phyloP scores from a whole-genome alignment of 1,140 invertebrate genomes.

The Drosophila sechellia region DNA sequence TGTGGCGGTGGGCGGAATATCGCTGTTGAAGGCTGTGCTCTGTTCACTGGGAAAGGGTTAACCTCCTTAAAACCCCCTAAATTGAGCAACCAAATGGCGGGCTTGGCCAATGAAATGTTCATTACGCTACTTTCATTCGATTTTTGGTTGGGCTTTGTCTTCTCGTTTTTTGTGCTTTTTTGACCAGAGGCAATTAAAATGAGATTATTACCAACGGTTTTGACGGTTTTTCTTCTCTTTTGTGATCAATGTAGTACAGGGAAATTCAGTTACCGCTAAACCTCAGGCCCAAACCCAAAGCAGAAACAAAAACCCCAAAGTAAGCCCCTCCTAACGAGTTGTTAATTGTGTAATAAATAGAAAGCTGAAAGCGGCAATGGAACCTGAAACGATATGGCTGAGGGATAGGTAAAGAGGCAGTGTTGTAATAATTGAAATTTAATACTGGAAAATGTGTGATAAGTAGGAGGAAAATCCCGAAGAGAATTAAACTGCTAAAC shows the following conservation, averaged over 20 bases:
- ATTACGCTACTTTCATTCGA: conserved; percentile 48
- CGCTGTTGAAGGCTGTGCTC: conserved; percentile 16
- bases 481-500: no score
- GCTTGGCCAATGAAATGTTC: conserved; percentile 44
- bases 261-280: conserved; percentile 54
- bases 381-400: conserved; percentile 23
- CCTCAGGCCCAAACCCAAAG: conserved; percentile 16
- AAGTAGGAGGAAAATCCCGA: neutral
- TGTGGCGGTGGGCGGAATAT: conserved; percentile 14
- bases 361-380: conserved; percentile 64
- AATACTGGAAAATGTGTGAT: conserved; percentile 33
- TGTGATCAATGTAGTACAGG: conserved; percentile 27
- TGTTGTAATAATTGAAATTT: conserved; percentile 79
- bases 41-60: conserved; percentile 7
- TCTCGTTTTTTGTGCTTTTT: conserved; percentile 22
- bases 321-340: conserved; percentile 65
- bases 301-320: conserved; percentile 25
- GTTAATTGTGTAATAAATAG: conserved; percentile 82
- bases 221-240: conserved; percentile 22
- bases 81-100: conserved; percentile 20
- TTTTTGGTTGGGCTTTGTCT: conserved; percentile 29
- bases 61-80: conserved; percentile 2
- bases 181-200: conserved; percentile 69
- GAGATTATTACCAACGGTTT: conserved; percentile 61
- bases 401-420: conserved; percentile 18